Evolutionary conservation across 2,888 invertebrate species (phyloP), one percentile per base, ranked within the genome.

Genomic region (Campaea margaritaria): DNA sequence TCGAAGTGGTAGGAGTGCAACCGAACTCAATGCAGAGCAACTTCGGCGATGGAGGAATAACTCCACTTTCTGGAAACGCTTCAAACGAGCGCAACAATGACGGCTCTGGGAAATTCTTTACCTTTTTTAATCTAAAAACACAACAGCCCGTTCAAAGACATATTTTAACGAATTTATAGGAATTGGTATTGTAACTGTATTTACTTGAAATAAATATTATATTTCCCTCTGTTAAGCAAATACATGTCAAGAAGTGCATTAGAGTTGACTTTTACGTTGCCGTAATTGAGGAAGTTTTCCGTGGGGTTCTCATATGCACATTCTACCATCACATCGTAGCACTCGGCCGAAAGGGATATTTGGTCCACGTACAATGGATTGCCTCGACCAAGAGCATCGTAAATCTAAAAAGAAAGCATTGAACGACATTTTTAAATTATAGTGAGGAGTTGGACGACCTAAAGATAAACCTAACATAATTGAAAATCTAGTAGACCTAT

Each of bases 271-370:
- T 93, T 94, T 0, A 94, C 89, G 53, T 91, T 92, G 49, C 94
- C 94, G 61, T 94, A 93, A 68, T 94, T 87, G 13, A 95, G 85
- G 58, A 75, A 86, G 45, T 78, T 86, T 65, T 90, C 89, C 34
- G 67, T 67, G 0, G 89, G 85, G 68, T 90, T 87, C 46, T 93
- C 93, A 57, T 86, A 81, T 12, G 89, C 86, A 56, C 93, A 87
- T 69, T 94, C 93, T 8, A 95, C 82, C 72, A 86, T 83, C 4
- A 95, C 93, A 68, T 94, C 94, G 53, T 94, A 94, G 49, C 94
- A 93, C 81, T 95, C 95, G 0, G 93, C 95, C 0, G 88, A 89
- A 13, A 94, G 66, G 43, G 64, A 73, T 27, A 94, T 68, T 3
- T 73, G 76, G 13, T 93, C 93, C 4, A 82, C 79, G 7, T 91